Conservation (phyloP, 1,140 invertebrate genomes). For the Lineus longissimus region DNA sequence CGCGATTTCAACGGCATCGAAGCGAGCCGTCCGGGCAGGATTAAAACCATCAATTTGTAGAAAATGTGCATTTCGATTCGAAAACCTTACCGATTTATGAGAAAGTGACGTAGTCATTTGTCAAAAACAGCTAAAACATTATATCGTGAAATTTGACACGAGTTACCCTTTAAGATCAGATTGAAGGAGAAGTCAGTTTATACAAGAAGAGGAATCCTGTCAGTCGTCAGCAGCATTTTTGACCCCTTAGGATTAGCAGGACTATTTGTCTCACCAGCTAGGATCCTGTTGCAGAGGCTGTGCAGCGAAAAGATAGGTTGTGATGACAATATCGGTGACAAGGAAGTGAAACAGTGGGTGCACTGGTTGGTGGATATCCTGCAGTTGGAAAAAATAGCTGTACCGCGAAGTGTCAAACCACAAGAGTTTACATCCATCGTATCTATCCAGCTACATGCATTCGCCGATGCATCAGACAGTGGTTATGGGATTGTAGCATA, state of each 20-base stretch:
- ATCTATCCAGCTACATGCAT: background rate
- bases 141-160: too few species aligned
- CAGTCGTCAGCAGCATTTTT: background rate
- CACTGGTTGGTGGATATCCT: background rate
- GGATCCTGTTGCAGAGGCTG: background rate
- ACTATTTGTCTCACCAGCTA: background rate
- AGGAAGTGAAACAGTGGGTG: background rate
- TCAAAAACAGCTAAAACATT: too few species aligned
- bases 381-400: background rate
- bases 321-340: background rate
- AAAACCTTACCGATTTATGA: too few species aligned
- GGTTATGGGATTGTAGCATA: slow-evolving; percentile 3
- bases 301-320: background rate
- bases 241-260: background rate
- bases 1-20: too few species aligned
- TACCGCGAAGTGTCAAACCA: slow-evolving; percentile 4
- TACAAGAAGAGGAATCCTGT: background rate
- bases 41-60: too few species aligned
- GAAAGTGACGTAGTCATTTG: background rate
- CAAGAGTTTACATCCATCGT: background rate
- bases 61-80: too few species aligned
- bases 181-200: background rate
- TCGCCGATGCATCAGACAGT: background rate
- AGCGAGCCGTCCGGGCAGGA: too few species aligned
- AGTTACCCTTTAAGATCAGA: background rate